Evolutionary conservation across 2,888 invertebrate species (phyloP).

Genomic region (Spilarctia lutea): DNA sequence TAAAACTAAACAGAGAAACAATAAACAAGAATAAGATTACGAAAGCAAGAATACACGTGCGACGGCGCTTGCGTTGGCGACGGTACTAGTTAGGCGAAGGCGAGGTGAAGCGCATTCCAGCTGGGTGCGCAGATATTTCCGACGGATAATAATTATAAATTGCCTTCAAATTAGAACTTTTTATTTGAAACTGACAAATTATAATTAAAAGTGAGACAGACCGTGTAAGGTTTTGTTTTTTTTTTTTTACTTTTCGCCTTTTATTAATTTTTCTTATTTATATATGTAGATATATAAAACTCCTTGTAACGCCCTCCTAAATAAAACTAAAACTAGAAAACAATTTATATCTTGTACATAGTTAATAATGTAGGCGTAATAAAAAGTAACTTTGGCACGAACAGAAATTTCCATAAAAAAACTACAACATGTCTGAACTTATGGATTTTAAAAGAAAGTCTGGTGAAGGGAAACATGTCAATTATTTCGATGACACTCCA

Average conservation of each 20-base stretch:
- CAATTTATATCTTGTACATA: neutral
- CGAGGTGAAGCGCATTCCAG: too few species aligned
- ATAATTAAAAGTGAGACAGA: too few species aligned
- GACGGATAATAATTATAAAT: too few species aligned
- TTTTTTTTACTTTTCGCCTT: too few species aligned
- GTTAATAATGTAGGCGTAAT: neutral
- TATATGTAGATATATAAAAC: neutral
- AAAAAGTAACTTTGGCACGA: neutral
- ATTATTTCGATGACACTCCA: conserved; percentile 64
- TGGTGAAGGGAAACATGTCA: conserved; percentile 58
- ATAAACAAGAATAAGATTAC: too few species aligned
- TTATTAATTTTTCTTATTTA: neutral
- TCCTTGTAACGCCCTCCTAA: neutral
- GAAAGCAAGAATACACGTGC: too few species aligned
- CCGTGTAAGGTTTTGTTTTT: too few species aligned
- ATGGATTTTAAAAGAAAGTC: conserved; percentile 42
- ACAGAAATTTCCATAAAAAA: neutral
- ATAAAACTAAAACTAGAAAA: neutral
- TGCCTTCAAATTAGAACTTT: neutral
- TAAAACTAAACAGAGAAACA: too few species aligned
- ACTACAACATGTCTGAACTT: conserved; percentile 4
- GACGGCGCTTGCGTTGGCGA: too few species aligned
- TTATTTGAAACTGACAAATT: neutral
- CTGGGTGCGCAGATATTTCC: too few species aligned
- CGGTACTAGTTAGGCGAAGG: too few species aligned